Conservation (phyloP, 2,888 invertebrate species). For the Dryobotodes eremita region DNA sequence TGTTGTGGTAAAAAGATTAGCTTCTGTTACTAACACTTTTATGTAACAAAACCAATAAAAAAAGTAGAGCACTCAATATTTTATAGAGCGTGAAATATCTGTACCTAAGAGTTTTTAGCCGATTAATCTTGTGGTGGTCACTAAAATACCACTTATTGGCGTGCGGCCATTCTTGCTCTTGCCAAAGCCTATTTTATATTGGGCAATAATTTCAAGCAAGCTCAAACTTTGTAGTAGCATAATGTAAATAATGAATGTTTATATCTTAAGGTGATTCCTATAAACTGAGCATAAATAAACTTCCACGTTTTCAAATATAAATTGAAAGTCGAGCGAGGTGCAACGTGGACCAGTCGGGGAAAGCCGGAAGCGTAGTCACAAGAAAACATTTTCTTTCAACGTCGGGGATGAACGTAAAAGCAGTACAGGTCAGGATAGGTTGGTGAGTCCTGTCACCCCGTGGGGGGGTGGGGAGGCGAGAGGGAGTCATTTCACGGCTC, state of each 20-base stretch:
- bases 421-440: conserved; percentile 75
- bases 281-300: conserved; percentile 70
- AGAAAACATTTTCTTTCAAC: conserved; percentile 56
- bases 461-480: conserved; percentile 71
- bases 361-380: conserved; percentile 55
- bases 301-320: conserved; percentile 78
- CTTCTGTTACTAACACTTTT: neutral
- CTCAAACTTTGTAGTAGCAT: neutral
- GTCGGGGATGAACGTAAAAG: conserved; percentile 71
- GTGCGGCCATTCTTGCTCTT: conserved; percentile 59
- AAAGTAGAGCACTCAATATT: conserved; percentile 19
- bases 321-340: conserved; percentile 74
- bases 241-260: conserved; percentile 43
- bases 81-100: conserved; percentile 39
- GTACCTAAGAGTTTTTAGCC: conserved; percentile 49
- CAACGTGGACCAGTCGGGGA: conserved; percentile 63
- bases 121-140: conserved; percentile 60
- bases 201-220: conserved; percentile 38
- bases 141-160: conserved; percentile 68
- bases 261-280: conserved; percentile 47
- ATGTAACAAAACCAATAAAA: conserved; percentile 17
- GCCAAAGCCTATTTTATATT: conserved; percentile 62
- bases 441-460: conserved; percentile 74
- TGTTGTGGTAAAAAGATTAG: neutral
- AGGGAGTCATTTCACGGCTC: conserved; percentile 88